These are phyloP conservation scores for Ancistrus triradiatus DNA, from an alignment of 2,113 vertebrate species.

Conservation along the genomic window DNA sequence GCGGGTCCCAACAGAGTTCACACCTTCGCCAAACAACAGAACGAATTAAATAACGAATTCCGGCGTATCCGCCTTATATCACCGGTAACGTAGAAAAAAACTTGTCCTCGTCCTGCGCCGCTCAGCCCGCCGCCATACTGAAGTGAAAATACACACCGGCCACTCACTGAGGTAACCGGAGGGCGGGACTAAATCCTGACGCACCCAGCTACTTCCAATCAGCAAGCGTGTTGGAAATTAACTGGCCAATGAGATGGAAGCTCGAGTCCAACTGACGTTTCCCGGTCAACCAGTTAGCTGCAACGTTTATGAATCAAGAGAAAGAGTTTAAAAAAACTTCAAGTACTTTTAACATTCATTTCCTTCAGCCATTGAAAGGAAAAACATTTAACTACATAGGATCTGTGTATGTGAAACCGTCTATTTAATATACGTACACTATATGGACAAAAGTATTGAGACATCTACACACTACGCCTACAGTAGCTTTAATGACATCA, in stretches of 20 bases:
- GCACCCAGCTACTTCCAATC: background rate
- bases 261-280: background rate
- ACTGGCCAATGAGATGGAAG: background rate
- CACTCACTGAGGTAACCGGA: slow-evolving; percentile 10
- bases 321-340: no score
- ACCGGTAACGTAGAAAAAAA: slow-evolving; percentile 57
- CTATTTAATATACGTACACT: no score
- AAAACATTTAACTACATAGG: no score
- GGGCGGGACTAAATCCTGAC: slow-evolving; percentile 23
- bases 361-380: no score
- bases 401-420: no score
- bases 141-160: slow-evolving; percentile 47
- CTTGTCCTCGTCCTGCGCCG: slow-evolving; percentile 54
- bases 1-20: background rate
- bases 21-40: no score
- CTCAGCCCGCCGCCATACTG: slow-evolving; percentile 46
- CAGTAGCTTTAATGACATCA: no score
- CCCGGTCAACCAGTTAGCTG: background rate
- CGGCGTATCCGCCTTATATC: slow-evolving; percentile 37
- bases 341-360: no score
- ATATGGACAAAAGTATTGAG: no score
- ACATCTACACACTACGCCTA: no score
- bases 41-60: background rate
- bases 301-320: no score
- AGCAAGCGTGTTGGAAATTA: background rate